Evolutionary conservation across 2,113 vertebrate genomes (phyloP), one percentile per base, ranked within the genome.

Genomic region (Capreolus pygargus): DNA sequence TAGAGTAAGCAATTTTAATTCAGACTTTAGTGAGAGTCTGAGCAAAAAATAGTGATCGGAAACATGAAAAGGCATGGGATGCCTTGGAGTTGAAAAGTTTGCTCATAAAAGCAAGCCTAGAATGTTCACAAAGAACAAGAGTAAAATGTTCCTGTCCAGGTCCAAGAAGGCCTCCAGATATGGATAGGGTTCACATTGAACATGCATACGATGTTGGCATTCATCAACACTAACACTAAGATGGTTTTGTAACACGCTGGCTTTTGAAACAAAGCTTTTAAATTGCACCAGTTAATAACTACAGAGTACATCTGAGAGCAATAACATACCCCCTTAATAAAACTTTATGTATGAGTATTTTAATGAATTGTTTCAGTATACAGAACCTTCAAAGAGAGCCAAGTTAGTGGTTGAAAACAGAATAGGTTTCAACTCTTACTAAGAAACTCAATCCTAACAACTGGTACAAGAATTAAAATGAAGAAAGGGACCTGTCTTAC

Each of bases 371-470:
- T 95, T 95, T 78, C 84, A 87, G 84, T 60, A 36, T 78, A 88
- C 47, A 96, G 36, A 97, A 96, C 36, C 94, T 97, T 94, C 95
- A 61, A 91, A 88, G 93, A 95, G 50, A 97, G 85, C 60, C 96
- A 97, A 96, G 89, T 86, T 86, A 76, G 83, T 84, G 86, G 89
- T 86, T 96, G 76, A 91, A 98, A 98, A 86, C 93, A 89, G 67
- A 98, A 97, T 85, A 96, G 55, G 47, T 30, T 97, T 98, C 39
- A 93, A 43, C 89, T 83, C 57, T 94, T 96, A 83, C 14, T 91
- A 76, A 93, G 50, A 98, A 98, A 96, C 9, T 54, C 97, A 88
- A 83, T 98, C 84, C 90, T 55, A 97, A 61, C 89, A 98, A 98
- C 96, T 81, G 21, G 70, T 96, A 36, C 79, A 95, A 50, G 57